phyloP scores from a whole-genome alignment of 2,113 vertebrate species.

The Heteronetta atricapilla region DNA sequence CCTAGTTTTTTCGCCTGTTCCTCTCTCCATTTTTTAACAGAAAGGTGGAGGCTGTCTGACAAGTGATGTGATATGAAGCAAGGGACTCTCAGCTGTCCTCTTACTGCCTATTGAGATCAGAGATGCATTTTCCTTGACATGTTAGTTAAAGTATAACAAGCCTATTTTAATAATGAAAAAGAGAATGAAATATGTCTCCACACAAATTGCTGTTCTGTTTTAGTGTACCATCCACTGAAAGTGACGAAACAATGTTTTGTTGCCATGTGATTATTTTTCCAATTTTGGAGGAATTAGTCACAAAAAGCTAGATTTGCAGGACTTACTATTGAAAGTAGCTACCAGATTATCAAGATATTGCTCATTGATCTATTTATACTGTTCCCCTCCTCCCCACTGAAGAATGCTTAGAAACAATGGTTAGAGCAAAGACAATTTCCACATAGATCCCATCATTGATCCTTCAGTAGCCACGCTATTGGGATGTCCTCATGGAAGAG shows the following conservation, averaged over 20 bases:
- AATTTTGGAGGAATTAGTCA: background rate
- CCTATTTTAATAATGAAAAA: background rate
- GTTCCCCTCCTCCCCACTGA: background rate
- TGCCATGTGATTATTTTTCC: background rate
- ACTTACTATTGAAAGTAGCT: background rate
- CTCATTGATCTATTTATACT: background rate
- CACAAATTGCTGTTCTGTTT: background rate
- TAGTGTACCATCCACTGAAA: background rate
- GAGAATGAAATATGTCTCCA: background rate
- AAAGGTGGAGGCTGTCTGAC: background rate
- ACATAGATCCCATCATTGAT: background rate
- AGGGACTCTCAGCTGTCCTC: background rate
- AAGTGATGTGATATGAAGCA: background rate
- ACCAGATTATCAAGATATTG: background rate
- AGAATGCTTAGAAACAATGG: background rate
- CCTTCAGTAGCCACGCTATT: background rate
- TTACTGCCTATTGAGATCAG: background rate
- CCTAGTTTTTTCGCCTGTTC: background rate
- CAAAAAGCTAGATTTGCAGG: background rate
- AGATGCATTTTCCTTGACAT: background rate
- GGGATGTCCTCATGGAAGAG: background rate
- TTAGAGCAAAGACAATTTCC: background rate
- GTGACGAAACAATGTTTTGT: background rate
- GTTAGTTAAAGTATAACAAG: background rate
- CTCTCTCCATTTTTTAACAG: background rate